phyloP scores from a whole-genome alignment of 2,113 vertebrate species.

The Sturnus vulgaris region DNA sequence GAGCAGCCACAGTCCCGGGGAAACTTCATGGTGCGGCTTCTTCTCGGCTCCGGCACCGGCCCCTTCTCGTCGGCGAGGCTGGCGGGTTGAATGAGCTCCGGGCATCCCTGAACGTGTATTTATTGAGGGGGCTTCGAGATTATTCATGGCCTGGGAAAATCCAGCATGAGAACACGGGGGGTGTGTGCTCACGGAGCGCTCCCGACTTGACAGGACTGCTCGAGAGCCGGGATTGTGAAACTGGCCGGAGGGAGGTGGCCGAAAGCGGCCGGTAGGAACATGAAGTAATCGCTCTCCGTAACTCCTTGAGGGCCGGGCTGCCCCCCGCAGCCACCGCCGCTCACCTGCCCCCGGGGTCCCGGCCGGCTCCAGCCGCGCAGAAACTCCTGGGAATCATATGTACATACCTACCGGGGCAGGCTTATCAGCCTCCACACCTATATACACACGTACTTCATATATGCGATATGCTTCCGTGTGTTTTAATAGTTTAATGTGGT shows the following conservation, averaged over 20 bases:
- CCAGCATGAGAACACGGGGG: constrained; percentile 58
- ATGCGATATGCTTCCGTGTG: rapidly evolving
- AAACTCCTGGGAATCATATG: rapidly evolving
- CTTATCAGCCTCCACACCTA: no score
- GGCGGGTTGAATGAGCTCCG: constrained; percentile 63
- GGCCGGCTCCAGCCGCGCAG: neutral
- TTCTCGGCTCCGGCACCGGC: neutral
- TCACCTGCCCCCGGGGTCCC: neutral
- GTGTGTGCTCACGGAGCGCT: neutral
- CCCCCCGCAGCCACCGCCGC: neutral
- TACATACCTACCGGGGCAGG: neutral
- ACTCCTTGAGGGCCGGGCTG: neutral
- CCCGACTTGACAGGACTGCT: neutral
- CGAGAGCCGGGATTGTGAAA: constrained; percentile 32
- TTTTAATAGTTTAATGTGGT: neutral
- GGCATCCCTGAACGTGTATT: constrained; percentile 72
- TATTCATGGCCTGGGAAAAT: constrained; percentile 74
- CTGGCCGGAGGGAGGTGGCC: neutral
- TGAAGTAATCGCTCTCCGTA: constrained; percentile 15
- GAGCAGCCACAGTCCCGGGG: constrained; percentile 12
- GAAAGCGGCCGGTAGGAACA: neutral
- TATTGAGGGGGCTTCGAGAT: constrained; percentile 69
- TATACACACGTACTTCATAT: rapidly evolving
- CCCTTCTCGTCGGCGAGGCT: neutral
- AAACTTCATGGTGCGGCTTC: constrained; percentile 44